A percentile compares a stretch with the other conserved stretches of the same genome.
phyloP scores from a whole-genome alignment of 2,888 invertebrate species.

The Norana najaformis region DNA sequence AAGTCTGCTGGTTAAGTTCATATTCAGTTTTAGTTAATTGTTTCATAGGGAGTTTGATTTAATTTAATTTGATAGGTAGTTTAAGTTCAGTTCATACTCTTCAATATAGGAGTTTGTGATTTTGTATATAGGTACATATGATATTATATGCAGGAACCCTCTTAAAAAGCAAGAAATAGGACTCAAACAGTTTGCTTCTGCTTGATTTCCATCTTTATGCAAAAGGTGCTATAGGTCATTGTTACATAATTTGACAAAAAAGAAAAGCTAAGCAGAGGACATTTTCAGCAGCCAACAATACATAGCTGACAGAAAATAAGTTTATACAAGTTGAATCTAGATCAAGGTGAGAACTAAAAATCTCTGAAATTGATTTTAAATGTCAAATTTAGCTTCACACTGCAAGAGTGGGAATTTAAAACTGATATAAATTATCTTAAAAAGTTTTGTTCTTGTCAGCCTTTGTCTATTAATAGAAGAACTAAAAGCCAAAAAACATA shows the following conservation, averaged over 20 bases:
- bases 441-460: neutral
- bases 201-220: neutral
- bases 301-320: neutral
- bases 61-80: neutral
- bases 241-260: neutral
- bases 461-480: neutral
- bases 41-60: neutral
- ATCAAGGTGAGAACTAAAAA: neutral
- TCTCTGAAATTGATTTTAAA: neutral
- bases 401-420: neutral
- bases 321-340: neutral
- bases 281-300: neutral
- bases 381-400: neutral
- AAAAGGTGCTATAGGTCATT: neutral
- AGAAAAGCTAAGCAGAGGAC: neutral
- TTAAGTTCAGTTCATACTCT: neutral
- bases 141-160: neutral
- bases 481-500: neutral
- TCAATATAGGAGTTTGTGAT: neutral
- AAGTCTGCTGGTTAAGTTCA: neutral
- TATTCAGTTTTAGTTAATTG: neutral
- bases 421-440: neutral
- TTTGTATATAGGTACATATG: neutral
- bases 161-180: neutral
- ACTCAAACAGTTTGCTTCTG: constrained; percentile 13